phyloP scores from a whole-genome alignment of 92 coral and sea anemone species.

The Paramuricea clavata region DNA sequence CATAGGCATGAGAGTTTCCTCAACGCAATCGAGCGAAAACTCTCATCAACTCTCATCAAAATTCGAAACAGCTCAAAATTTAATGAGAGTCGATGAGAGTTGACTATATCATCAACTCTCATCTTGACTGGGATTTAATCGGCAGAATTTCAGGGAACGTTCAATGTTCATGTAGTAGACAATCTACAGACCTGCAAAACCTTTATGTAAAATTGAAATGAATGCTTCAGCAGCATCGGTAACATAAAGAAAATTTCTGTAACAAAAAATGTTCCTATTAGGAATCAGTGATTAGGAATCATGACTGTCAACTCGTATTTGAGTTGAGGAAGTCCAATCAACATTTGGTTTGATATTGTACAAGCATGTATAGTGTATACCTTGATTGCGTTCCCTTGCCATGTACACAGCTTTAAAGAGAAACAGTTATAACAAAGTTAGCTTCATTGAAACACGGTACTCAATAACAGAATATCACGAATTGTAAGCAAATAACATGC shows the following conservation, averaged over 20 bases:
- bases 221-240: slow-evolving; percentile 76
- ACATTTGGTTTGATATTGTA: background rate
- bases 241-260: slow-evolving; percentile 71
- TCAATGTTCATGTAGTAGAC: too few species aligned
- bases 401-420: slow-evolving; percentile 62
- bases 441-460: background rate
- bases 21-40: too few species aligned
- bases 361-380: too few species aligned
- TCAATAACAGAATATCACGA: background rate
- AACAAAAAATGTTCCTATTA: background rate
- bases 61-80: too few species aligned
- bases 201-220: slow-evolving; percentile 62
- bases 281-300: background rate
- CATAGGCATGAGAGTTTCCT: too few species aligned
- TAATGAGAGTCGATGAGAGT: too few species aligned
- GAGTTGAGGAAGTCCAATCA: background rate
- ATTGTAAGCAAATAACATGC: too few species aligned
- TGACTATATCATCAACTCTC: too few species aligned
- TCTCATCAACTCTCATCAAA: too few species aligned
- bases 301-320: background rate
- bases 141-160: too few species aligned
- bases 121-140: too few species aligned
- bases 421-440: background rate
- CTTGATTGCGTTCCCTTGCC: slow-evolving; percentile 73
- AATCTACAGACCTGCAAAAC: slow-evolving; percentile 57